phyloP scores from a whole-genome alignment of 2,113 vertebrate species.

The Seriola aureovittata region DNA sequence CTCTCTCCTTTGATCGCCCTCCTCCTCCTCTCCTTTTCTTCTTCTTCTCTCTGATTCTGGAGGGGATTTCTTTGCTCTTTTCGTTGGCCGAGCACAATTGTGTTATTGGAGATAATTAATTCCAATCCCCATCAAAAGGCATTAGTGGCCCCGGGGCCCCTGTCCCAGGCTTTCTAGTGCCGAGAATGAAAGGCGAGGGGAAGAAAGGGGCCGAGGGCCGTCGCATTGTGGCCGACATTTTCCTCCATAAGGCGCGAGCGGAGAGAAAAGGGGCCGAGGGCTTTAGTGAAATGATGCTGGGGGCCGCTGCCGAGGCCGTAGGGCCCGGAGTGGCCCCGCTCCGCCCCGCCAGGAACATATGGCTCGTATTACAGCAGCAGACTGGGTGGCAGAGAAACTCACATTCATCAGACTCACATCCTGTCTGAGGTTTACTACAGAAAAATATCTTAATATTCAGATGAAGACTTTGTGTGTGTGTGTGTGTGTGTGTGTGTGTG shows the following conservation, averaged over 20 bases:
- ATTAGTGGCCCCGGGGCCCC: conserved; percentile 92
- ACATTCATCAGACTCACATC: background rate
- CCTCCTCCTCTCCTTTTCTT: conserved; percentile 7
- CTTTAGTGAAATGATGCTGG: conserved; percentile 85
- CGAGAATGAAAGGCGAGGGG: conserved; percentile 71
- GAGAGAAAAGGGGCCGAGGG: conserved; percentile 80
- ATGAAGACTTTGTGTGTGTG: too few relatives aligned
- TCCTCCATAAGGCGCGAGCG: conserved; percentile 66
- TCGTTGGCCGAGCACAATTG: conserved; percentile 95
- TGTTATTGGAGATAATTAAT: conserved; percentile 99
- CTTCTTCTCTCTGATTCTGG: conserved; percentile 84
- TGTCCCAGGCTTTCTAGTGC: conserved; percentile 87
- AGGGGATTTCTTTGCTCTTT: conserved; percentile 97
- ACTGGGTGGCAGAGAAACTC: conserved; percentile 55
- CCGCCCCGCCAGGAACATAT: conserved; percentile 88
- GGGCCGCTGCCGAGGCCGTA: conserved; percentile 73
- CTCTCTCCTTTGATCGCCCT: background rate
- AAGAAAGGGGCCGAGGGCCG: conserved; percentile 89
- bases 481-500: too few relatives aligned
- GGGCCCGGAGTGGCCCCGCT: conserved; percentile 65
- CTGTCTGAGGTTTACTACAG: background rate
- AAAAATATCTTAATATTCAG: too few relatives aligned
- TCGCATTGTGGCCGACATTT: conserved; percentile 58
- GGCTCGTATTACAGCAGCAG: conserved; percentile 82
- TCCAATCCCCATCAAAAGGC: conserved; percentile 99